Evolutionary conservation across 2,113 vertebrate genomes (phyloP), one percentile per base, ranked within the genome.

Genomic region (Amblyopsis rosae): DNA sequence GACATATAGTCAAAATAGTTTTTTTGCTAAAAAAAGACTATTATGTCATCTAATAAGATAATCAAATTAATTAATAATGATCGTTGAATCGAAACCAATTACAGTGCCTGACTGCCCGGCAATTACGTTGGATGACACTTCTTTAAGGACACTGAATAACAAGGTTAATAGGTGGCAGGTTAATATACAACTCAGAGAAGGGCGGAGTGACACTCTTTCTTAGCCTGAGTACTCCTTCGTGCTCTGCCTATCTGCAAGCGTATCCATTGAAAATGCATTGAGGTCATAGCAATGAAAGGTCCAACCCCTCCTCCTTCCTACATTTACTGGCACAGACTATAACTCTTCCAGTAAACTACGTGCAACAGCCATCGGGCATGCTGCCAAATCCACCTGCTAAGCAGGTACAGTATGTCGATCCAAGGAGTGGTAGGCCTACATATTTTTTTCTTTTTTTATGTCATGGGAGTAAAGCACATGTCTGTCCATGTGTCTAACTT

Each of bases 331-430:
- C 82, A 88, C 48, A 47, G 64, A 69, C 17, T 3, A 6, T 2
- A 2, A 49, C 1, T 32, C 67, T 90, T 90, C 86, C 86, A 73
- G 88, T 90, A 87, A 90, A 53, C 65, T 86, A 82, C 85, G 88
- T 86, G 83, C 59, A 15, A 9, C 67, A 59, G 47, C 19, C 64
- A 68, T 57, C 63, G 88, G 88, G 82, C 76, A 9, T 0, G 3
- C 0, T 1, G 67, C 82, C 86, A 90, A 61, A 61, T 56, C 0
- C 75, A 86, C 86, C 80, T 86, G 86, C 50, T 67, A 4, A 6
- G 85, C 86, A 82, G 75, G 88, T 66, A 55, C 54, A 13, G 59
- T 87, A 81, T 83, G 69, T 87, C 75, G 80, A 87, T 82, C 79
- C 65, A 79, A 51, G 58, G 47, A 74, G 60, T 66, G 79, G 74